Base-by-base conservation (phyloP, 1,140 invertebrate species). In the Euwallacea similis region DNA sequence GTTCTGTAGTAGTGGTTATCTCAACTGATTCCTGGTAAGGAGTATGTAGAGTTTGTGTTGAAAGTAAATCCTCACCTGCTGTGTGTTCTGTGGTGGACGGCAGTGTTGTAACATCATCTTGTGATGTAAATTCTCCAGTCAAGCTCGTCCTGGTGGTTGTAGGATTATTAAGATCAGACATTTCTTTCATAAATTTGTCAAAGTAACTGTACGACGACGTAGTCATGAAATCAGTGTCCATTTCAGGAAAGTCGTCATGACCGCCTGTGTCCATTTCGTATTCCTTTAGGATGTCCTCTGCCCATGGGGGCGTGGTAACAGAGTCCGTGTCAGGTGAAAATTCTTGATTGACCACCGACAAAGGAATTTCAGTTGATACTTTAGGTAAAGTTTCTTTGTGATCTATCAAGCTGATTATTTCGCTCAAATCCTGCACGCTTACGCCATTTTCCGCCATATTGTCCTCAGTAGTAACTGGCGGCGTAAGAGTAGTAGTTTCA, bases 371-470 rank as follows among this genome's bases (percentile, higher is more conserved):
- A 58, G 33, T 21, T 15, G 55, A 9, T n/a, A 42, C 21, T 7
- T 33, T 42, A 33, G 21, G 6, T 13, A n/a, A 13, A n/a, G 59
- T 42, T 61, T 42, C 42, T 42, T 61, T 33, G 4, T 11, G n/a
- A 42, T 11, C 9, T 4, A 42, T 4, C n/a, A 41, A 42, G 43
- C 50, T 66, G 15, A 16, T 41, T 54, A 66, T 42, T 54, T 66
- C 63, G 41, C 50, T 66, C 6, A 66, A 55, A 42, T 66, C 50
- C 21, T 66, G 16, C 9, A 55, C n/a, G 33, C 47, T 66, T 7
- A 66, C 21, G 2, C 63, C 63, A 66, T 66, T 66, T 11, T 53
- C 46, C 6, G 47, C 16, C 55, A 66, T 41, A n/a, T 8, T n/a
- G 13, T 46, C 42, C 15, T n/a, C 47, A 15, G 15, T 21, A 0